Evolutionary conservation across 1,140 invertebrate species (phyloP), one percentile per base, ranked within the genome.

Genomic region (Elymnias hypermnestra): DNA sequence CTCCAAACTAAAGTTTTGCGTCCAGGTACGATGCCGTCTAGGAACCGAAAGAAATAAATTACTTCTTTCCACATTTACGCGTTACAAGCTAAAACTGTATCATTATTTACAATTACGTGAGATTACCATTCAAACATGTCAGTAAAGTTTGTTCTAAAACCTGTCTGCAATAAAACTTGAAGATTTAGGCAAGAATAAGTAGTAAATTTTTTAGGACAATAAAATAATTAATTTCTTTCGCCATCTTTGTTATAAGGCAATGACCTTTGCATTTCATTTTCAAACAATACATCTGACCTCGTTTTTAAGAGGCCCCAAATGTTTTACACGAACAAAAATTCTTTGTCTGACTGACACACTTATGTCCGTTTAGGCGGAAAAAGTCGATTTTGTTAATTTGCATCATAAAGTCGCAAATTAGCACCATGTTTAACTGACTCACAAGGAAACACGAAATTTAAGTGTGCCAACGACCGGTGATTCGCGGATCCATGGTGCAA

Each of bases 271-370:
- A 33, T 33, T 33, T 13, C 12, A 12, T 3, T 15, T 36, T 36
- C 53, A 36, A 45, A 44, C 37, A 55, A 33, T 37, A n/a, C 8
- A 4, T 50, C 28, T 62, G 55, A 65, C 67, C 67, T 36, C 53
- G 35, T 55, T 62, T 39, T 13, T 28, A 29, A 54, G 55, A 55
- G 48, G 50, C 33, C 22, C 35, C 10, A 35, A 52, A 38, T 47
- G 12, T 48, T 46, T 31, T 29, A 6, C 47, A 59, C 35, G 22
- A 46, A 58, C 44, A 65, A 42, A 53, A 22, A 47, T 47, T 53
- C 52, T 58, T 71, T 71, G 58, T 66, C 42, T 52, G 46, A 57
- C 59, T 73, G 64, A 71, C 67, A 73, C 53, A 68, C 38, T 59
- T 59, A 45, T 51, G 54, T 46, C 31, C 39, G 25, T 28, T 41